phyloP scores from a whole-genome alignment of 2,888 invertebrate species.

The Pristionchus entomophagus region DNA sequence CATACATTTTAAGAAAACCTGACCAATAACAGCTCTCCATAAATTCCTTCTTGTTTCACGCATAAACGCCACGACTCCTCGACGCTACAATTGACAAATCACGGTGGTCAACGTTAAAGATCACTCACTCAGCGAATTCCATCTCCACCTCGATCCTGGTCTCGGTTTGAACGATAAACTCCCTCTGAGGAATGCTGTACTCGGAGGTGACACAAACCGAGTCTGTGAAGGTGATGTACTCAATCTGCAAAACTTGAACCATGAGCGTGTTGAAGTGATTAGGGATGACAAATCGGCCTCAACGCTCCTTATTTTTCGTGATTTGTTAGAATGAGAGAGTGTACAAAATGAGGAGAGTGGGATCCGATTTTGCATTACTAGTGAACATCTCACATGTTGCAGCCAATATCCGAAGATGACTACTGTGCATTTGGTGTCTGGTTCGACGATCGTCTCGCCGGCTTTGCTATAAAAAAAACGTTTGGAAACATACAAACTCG shows the following conservation, averaged over 20 bases:
- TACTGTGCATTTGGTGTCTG: conserved; percentile 57
- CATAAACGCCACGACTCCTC: conserved; percentile 67
- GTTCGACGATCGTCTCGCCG: conserved; percentile 64
- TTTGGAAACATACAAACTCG: not conserved
- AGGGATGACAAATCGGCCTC: too few species aligned
- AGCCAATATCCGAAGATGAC: conserved; percentile 64
- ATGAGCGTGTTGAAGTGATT: not conserved
- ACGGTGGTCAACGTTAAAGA: not conserved
- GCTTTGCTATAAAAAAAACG: conserved; percentile 54
- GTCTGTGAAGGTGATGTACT: conserved; percentile 64
- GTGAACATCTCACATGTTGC: conserved; percentile 53
- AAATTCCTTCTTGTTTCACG: conserved; percentile 56
- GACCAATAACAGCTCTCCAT: conserved; percentile 62
- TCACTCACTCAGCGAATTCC: conserved; percentile 63
- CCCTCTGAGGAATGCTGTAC: conserved; percentile 60
- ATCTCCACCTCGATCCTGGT: conserved; percentile 67
- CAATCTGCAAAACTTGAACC: conserved; percentile 60
- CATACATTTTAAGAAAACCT: not conserved
- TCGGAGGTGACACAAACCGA: conserved; percentile 66
- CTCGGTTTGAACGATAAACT: conserved; percentile 70
- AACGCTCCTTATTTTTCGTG: not conserved
- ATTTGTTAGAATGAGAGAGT: not conserved
- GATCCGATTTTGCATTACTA: not conserved
- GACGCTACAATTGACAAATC: conserved; percentile 50
- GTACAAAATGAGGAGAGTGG: not conserved